Conservation (phyloP, 2,113 vertebrate genomes). For the Vimba vimba region DNA sequence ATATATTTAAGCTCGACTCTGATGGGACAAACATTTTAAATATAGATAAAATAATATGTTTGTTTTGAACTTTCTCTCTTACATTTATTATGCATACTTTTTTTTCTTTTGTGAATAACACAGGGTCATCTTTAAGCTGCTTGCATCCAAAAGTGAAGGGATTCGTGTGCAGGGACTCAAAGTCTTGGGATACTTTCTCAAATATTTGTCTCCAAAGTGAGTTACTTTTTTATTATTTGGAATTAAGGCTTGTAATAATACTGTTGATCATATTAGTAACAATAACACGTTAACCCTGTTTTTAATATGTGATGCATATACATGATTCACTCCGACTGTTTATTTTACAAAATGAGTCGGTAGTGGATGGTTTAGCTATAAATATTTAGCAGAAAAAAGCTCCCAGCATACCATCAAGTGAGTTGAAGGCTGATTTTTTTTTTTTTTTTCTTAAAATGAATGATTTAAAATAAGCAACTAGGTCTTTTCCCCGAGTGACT, state of each 20-base stretch:
- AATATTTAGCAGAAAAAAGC: not conserved
- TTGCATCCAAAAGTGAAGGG: constrained; percentile 94
- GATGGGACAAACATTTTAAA: not conserved
- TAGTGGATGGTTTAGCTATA: not conserved
- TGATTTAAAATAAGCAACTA: not conserved
- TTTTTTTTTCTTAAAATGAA: not conserved
- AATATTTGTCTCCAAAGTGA: constrained; percentile 91
- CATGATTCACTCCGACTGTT: not conserved
- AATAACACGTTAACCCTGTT: not conserved
- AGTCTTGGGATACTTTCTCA: constrained; percentile 96
- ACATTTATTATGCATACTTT: not conserved
- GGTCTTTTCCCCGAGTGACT: constrained; percentile 16
- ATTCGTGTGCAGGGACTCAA: constrained; percentile 95
- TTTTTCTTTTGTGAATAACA: constrained; percentile 13
- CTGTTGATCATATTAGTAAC: not conserved
- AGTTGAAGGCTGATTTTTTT: not conserved
- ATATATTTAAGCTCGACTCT: not conserved
- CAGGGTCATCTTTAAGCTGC: constrained; percentile 94
- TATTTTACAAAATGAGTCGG: not conserved
- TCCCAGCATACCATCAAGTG: not conserved
- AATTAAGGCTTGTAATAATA: not conserved
- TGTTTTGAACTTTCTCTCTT: not conserved
- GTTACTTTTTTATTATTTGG: constrained; percentile 56
- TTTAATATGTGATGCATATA: not conserved
- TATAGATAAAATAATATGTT: not conserved